Percentiles rank a stretch among this genome's conserved stretches.
Conservation (phyloP, 1,140 invertebrate species). For the Dinoponera quadriceps region DNA sequence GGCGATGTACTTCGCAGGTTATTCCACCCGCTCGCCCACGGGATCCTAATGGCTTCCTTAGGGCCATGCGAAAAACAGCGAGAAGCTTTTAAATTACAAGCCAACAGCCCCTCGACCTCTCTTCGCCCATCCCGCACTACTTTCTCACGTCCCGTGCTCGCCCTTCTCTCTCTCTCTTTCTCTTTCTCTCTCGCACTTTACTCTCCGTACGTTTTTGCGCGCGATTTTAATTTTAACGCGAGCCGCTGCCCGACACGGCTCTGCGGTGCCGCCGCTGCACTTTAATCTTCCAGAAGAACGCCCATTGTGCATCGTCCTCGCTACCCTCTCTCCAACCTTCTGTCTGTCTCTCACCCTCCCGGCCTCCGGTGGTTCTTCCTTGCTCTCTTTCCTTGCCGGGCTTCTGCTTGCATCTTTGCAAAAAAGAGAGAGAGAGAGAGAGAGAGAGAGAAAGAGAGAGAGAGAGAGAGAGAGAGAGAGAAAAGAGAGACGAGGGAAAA, state of each 20-base stretch:
- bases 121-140: not conserved
- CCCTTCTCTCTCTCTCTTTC: no score
- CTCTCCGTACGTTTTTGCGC: conserved; percentile 63
- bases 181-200: conserved; percentile 40
- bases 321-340: not conserved
- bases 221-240: conserved; percentile 77
- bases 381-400: conserved; percentile 26
- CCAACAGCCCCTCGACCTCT: conserved; percentile 20
- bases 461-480: not conserved
- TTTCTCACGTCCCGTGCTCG: not conserved
- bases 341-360: not conserved
- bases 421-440: conserved; percentile 33
- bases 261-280: conserved; percentile 66
- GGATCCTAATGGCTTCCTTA: conserved; percentile 59
- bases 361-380: not conserved
- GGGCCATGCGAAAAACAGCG: conserved; percentile 55
- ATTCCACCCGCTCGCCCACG: conserved; percentile 23
- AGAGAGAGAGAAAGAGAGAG: conserved; percentile 15
- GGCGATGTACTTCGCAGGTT: conserved; percentile 51
- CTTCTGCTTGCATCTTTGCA: conserved; percentile 21
- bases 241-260: conserved; percentile 67
- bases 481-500: not conserved
- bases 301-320: conserved; percentile 69
- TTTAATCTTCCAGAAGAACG: conserved; percentile 78
- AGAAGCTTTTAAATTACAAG: conserved; percentile 76